Conservation (phyloP, 2,888 invertebrate species). For the Epicampocera succincta region DNA sequence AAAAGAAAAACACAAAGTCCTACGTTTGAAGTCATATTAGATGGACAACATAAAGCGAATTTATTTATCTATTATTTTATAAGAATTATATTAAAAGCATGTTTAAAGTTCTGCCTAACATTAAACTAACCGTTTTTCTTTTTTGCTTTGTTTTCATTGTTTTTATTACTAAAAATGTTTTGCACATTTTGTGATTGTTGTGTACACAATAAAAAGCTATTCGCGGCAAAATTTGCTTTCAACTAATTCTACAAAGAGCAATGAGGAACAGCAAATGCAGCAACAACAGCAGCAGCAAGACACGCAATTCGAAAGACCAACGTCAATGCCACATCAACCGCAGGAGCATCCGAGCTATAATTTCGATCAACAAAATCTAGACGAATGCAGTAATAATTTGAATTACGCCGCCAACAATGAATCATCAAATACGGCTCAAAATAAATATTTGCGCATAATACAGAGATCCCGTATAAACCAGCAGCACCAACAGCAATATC, state of each 20-base stretch:
- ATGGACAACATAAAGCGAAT: too few relatives aligned
- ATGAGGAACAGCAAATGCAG: slow-evolving; percentile 84
- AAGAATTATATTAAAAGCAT: slow-evolving; percentile 12
- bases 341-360: slow-evolving; percentile 64
- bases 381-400: slow-evolving; percentile 82
- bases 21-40: too few relatives aligned
- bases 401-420: slow-evolving; percentile 80
- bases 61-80: too few relatives aligned
- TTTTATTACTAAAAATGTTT: slow-evolving; percentile 41
- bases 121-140: slow-evolving; percentile 44
- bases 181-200: slow-evolving; percentile 27
- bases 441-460: slow-evolving; percentile 67
- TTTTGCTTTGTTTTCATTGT: slow-evolving; percentile 62
- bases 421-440: slow-evolving; percentile 45
- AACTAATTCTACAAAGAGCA: slow-evolving; percentile 86
- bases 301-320: slow-evolving; percentile 69
- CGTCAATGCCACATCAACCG: slow-evolving; percentile 56
- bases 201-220: slow-evolving; percentile 84
- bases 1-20: too few relatives aligned
- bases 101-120: slow-evolving; percentile 31
- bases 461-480: slow-evolving; percentile 71
- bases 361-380: slow-evolving; percentile 69
- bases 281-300: slow-evolving; percentile 80
- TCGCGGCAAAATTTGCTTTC: slow-evolving; percentile 94
- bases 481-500: slow-evolving; percentile 74